A percentile compares a stretch with the other conserved stretches of the same genome.
phyloP scores from a whole-genome alignment of 92 coral and sea anemone species.

The Pocillopora meandrina region DNA sequence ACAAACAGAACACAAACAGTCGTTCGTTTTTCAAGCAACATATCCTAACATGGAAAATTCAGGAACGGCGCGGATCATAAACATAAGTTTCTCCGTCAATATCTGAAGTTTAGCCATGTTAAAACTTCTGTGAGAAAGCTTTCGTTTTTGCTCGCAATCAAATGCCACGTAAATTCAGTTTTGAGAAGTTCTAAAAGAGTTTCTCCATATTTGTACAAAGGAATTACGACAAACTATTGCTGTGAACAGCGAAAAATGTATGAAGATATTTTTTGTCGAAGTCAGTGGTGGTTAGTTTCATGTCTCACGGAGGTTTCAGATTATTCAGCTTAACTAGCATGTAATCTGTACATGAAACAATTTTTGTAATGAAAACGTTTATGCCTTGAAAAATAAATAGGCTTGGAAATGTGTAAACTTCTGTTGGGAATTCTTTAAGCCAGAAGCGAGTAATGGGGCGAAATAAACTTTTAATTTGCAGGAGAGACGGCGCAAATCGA shows the following conservation, averaged over 20 bases:
- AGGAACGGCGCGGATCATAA: not conserved
- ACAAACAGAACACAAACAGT: not conserved
- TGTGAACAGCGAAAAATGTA: conserved; percentile 6
- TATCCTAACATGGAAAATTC: not conserved
- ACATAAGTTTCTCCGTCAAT: not conserved
- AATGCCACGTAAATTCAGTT: not conserved
- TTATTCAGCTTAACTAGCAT: not conserved
- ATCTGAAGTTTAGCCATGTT: not conserved
- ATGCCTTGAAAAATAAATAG: conserved; percentile 35
- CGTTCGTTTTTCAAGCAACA: conserved; percentile 1
- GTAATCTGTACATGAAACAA: conserved; percentile 9
- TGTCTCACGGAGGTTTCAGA: not conserved
- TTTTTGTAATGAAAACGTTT: conserved; percentile 40
- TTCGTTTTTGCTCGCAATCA: not conserved
- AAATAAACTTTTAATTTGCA: too few species aligned
- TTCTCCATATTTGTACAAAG: conserved; percentile 29
- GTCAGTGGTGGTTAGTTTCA: not conserved
- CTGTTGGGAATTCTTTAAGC: not conserved
- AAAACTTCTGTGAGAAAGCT: not conserved
- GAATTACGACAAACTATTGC: conserved; percentile 17
- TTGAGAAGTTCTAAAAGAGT: conserved; percentile 37
- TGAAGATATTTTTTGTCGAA: not conserved
- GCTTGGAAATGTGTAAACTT: conserved; percentile 8
- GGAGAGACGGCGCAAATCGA: too few species aligned
- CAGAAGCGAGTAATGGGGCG: not conserved